Base-by-base conservation (phyloP, 2,113 vertebrate genomes). In the Lampris megalopsis region DNA sequence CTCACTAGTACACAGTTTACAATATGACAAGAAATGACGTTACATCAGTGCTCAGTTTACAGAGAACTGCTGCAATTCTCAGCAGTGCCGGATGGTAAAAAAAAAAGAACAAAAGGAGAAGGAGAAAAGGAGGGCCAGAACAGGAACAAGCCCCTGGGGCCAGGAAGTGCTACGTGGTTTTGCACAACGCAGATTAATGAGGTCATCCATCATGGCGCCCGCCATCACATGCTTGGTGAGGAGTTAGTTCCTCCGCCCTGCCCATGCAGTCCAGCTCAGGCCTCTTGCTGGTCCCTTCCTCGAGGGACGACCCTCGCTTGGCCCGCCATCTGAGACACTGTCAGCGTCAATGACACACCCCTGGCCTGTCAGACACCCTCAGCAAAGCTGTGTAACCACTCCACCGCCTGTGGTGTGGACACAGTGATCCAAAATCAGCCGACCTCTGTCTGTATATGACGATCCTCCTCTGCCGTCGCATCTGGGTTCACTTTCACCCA, bases 381-480 rank as follows among this genome's bases (percentile, higher is more conserved):
- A 54, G 71, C 36, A 49, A 24, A 47, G 59, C 70, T 79, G 43
- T 79, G 43, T 68, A 59, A 62, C 50, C 47, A 4, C 50, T 43
- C 45, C 56, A 54, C 76, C 83, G 79, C 75, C 78, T 62, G 71
- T 67, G 62, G 68, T 69, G 76, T 43, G 81, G 84, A 77, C 82
- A 56, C 60, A 77, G 80, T 89, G 42, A 77, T 83, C 82, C 78
- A 85, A 89, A 84, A 82, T 73, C 84, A 68, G 81, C 74, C 83
- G 83, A 76, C 82, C 76, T 70, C 76, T 81, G 89, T 86, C 85
- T 82, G 50, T 75, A 75, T 80, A 24, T 24, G 24, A 24, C 24
- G 24, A 24, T 82, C 71, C 66, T 63, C 59, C 81, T 47, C 61
- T 80, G 64, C 79, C 72, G 73, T 90, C 85, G 85, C 59, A 79